Evolutionary conservation across 2,113 vertebrate genomes (phyloP), one percentile per base, ranked within the genome.

Genomic region (Maccullochella peelii): DNA sequence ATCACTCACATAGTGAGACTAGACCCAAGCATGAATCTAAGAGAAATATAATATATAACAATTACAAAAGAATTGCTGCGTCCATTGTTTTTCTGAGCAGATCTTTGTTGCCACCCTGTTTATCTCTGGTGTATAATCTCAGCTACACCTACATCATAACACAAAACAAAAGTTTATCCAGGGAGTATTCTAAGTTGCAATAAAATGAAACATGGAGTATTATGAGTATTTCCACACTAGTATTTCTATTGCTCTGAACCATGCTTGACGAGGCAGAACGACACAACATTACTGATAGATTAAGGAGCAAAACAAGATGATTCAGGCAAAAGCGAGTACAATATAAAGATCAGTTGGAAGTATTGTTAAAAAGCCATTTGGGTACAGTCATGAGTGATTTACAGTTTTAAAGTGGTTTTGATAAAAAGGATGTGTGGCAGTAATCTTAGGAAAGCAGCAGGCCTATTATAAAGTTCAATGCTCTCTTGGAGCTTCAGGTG

Each of bases 1-100:
- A 72, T 87, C 77, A 77, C 90, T 92, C 88, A 65, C 93, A 91
- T 44, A 91, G 90, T 94, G 93, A 91, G 89, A 88, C 79, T 57
- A 71, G 57, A 86, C 25, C 12, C 40, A 80, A 44, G 47, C 33
- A 87, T 47, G n/a, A 83, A 77, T 69, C 58, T 23, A 71, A 68
- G 49, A 78, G 11, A 73, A 66, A 61, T n/a, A n/a, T n/a, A n/a
- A 16, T 44, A n/a, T 47, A 25, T 30, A 18, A 81, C 73, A 69
- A 62, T 62, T 68, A 66, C n/a, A 87, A 67, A 80, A 55, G 18
- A 50, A 30, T 12, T 50, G 15, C 49, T 58, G 47, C 44, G 76
- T 73, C 50, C 5, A 63, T 44, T 79, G 5, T 12, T 40, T 75
- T 57, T 27, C 27, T 66, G n/a, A 76, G 2, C n/a, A 65, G 27